phyloP scores from a whole-genome alignment of 2,797 vertebrate genomes.

The Euphonia xanthogaster region DNA sequence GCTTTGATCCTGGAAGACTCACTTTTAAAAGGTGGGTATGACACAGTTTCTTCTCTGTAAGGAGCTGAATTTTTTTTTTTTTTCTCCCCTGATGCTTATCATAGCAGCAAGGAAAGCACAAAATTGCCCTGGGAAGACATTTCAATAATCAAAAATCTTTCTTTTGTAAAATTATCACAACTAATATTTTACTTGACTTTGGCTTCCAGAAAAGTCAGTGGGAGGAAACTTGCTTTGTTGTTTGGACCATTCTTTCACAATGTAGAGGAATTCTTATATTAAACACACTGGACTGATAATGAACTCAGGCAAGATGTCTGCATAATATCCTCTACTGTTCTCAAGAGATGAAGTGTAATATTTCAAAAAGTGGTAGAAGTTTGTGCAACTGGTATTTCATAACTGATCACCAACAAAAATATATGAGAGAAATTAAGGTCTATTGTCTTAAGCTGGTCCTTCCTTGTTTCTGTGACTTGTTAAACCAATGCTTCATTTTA shows the following conservation, averaged over 20 bases:
- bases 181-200: conserved; percentile 1
- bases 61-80: conserved; percentile 12
- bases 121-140: conserved; percentile 31
- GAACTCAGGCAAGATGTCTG: background rate
- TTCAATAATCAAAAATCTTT: conserved; percentile 39
- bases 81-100: conserved; percentile 26
- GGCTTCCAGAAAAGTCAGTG: background rate
- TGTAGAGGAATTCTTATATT: background rate
- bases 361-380: background rate
- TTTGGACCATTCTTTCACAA: background rate
- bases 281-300: background rate
- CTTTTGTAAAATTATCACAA: conserved; percentile 17
- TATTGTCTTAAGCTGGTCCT: background rate
- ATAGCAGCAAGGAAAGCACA: conserved; percentile 20
- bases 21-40: conserved; percentile 42
- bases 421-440: background rate
- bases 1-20: conserved; percentile 45
- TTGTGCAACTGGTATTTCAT: background rate
- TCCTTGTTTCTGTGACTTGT: background rate
- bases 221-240: background rate
- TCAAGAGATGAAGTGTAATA: background rate
- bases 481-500: background rate
- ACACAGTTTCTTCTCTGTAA: conserved; percentile 45
- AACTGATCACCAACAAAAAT: background rate
- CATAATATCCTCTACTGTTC: background rate